Evolutionary conservation across 2,888 invertebrate genomes (phyloP).

Genomic region (Cyclophora albipunctata): DNA sequence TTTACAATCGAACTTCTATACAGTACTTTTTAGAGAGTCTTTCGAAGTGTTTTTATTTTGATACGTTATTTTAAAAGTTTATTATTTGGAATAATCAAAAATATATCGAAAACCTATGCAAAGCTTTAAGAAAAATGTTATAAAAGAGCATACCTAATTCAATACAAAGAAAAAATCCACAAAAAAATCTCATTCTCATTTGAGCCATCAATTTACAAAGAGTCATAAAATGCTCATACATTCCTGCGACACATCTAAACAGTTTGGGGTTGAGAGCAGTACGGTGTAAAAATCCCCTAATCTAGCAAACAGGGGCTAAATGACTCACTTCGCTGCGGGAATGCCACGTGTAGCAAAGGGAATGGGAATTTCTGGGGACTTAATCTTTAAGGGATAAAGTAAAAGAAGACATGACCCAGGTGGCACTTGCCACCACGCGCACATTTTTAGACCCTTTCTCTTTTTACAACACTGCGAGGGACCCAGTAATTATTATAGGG

Average conservation of each 20-base stretch:
- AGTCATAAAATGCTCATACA: conserved; percentile 44
- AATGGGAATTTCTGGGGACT: conserved; percentile 56
- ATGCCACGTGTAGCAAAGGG: conserved; percentile 41
- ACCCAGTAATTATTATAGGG: conserved; percentile 53
- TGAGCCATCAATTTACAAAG: conserved; percentile 39
- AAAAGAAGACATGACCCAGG: conserved; percentile 74
- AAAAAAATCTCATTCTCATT: conserved; percentile 33
- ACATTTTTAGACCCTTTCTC: conserved; percentile 59
- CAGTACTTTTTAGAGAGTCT: too few species aligned
- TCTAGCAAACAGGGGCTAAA: conserved; percentile 73
- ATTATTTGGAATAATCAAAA: too few species aligned
- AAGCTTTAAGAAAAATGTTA: not conserved
- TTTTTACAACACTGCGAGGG: conserved; percentile 47
- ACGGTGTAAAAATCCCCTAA: conserved; percentile 71
- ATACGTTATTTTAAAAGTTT: too few species aligned
- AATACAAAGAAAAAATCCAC: not conserved
- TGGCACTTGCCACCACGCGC: conserved; percentile 53
- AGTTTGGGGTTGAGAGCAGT: conserved; percentile 54
- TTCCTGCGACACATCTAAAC: conserved; percentile 51
- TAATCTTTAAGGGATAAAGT: conserved; percentile 73
- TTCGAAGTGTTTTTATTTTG: too few species aligned
- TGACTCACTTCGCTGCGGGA: conserved; percentile 69
- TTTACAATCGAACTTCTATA: too few species aligned
- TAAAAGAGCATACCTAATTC: not conserved
- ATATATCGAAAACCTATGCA: too few species aligned